Evolutionary conservation across 1,140 invertebrate genomes (phyloP).

Genomic region (Ceratitis capitata): DNA sequence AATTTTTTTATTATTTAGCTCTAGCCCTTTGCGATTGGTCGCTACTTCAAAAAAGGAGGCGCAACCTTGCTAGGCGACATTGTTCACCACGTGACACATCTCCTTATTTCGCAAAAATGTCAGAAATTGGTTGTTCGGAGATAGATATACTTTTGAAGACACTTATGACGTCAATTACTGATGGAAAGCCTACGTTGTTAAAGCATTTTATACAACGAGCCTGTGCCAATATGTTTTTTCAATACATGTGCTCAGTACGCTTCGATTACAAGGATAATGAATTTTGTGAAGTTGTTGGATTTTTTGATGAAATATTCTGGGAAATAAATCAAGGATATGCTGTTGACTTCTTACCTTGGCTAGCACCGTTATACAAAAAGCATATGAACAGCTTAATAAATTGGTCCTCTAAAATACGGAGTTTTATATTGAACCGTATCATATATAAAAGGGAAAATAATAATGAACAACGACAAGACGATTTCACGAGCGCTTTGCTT

Average conservation of each 20-base stretch:
- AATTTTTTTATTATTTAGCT: constrained; percentile 72
- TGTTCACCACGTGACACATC: constrained; percentile 81
- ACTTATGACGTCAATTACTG: constrained; percentile 64
- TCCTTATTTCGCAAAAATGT: constrained; percentile 74
- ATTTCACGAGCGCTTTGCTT: constrained; percentile 80
- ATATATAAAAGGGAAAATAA: constrained; percentile 73
- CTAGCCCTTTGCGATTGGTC: constrained; percentile 89
- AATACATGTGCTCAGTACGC: constrained; percentile 83
- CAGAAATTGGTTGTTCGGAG: constrained; percentile 72
- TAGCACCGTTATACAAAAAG: constrained; percentile 76
- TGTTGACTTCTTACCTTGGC: constrained; percentile 87
- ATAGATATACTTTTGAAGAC: constrained; percentile 70
- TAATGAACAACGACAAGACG: constrained; percentile 69
- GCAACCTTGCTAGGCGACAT: constrained; percentile 80
- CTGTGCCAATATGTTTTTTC: constrained; percentile 85
- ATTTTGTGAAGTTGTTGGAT: constrained; percentile 74
- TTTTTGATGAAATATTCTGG: constrained; percentile 88
- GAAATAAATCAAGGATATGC: constrained; percentile 90
- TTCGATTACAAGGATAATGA: constrained; percentile 75
- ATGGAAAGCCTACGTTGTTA: constrained; percentile 65
- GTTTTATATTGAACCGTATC: constrained; percentile 79
- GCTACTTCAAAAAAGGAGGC: constrained; percentile 78
- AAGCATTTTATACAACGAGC: constrained; percentile 75
- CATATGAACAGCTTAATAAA: constrained; percentile 76
- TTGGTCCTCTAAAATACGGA: constrained; percentile 76